Evolutionary conservation across 2,797 vertebrate genomes (phyloP).

Genomic region (Dendrocincla tyrannina): DNA sequence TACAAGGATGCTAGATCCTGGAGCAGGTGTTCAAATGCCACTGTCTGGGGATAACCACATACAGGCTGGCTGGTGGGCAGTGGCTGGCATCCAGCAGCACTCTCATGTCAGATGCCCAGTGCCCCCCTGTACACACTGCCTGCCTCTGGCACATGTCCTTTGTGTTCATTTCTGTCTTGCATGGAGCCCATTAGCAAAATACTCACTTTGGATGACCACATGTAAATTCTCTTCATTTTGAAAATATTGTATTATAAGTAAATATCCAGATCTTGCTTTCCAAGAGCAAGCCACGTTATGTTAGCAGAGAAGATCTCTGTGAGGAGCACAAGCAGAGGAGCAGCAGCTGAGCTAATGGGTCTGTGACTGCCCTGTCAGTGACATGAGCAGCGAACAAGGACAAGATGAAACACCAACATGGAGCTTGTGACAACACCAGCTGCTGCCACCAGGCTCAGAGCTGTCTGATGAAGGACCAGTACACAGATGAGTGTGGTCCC

Average conservation of each 20-base stretch:
- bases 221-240: neutral
- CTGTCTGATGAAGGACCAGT: neutral
- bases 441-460: neutral
- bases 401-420: neutral
- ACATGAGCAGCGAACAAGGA: neutral
- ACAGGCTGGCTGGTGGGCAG: neutral
- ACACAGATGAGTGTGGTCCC: neutral
- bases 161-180: rapidly evolving
- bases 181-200: rapidly evolving
- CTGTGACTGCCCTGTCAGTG: neutral
- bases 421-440: neutral
- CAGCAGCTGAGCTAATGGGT: neutral
- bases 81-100: neutral
- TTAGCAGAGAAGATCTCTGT: neutral
- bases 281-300: neutral
- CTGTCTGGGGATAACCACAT: no score
- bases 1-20: neutral
- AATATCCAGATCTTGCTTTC: neutral
- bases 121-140: neutral
- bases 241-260: neutral
- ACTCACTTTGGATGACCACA: neutral
- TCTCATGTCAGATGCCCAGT: rapidly evolving
- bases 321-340: neutral
- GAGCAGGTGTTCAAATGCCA: neutral
- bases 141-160: neutral